These are phyloP conservation scores for Blastobasis adustella DNA, from an alignment of 2,888 invertebrate species.

Conservation along the genomic window DNA sequence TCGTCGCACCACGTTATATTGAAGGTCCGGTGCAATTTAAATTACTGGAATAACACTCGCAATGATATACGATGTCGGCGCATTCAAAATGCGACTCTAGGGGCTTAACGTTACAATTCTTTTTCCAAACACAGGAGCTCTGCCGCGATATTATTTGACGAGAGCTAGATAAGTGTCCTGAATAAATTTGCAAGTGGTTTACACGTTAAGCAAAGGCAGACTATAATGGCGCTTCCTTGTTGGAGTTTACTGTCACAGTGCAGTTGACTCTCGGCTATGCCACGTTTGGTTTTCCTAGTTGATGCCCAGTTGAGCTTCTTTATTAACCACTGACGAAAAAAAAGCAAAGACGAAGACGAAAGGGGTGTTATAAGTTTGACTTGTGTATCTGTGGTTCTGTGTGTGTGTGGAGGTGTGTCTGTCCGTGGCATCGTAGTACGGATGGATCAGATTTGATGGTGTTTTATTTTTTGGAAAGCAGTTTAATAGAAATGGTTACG, in stretches of 20 bases:
- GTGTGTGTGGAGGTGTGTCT: too few species aligned
- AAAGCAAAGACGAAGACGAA: not conserved
- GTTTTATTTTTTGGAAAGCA: not conserved
- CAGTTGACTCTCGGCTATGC: not conserved
- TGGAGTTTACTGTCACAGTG: constrained; percentile 32
- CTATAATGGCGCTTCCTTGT: constrained; percentile 52
- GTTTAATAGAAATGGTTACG: not conserved
- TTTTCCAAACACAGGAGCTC: constrained; percentile 22
- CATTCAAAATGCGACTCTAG: constrained; percentile 26
- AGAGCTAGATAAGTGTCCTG: constrained; percentile 54
- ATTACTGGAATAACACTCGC: constrained; percentile 52
- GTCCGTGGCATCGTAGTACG: too few species aligned
- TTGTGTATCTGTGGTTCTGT: too few species aligned
- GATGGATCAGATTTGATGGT: too few species aligned
- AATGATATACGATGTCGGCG: constrained; percentile 39
- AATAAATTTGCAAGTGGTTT: constrained; percentile 65
- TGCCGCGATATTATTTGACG: constrained; percentile 50
- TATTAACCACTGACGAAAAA: not conserved
- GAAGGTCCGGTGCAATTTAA: constrained; percentile 40
- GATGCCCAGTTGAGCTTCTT: not conserved
- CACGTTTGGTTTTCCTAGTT: not conserved
- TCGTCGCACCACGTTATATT: too few species aligned
- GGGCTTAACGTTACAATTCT: too few species aligned
- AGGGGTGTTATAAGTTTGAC: too few species aligned
- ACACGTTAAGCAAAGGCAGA: constrained; percentile 48